These are phyloP conservation scores for Rhinopomastus cyanomelas DNA, from an alignment of 2,113 vertebrate genomes.

Conservation along the genomic window DNA sequence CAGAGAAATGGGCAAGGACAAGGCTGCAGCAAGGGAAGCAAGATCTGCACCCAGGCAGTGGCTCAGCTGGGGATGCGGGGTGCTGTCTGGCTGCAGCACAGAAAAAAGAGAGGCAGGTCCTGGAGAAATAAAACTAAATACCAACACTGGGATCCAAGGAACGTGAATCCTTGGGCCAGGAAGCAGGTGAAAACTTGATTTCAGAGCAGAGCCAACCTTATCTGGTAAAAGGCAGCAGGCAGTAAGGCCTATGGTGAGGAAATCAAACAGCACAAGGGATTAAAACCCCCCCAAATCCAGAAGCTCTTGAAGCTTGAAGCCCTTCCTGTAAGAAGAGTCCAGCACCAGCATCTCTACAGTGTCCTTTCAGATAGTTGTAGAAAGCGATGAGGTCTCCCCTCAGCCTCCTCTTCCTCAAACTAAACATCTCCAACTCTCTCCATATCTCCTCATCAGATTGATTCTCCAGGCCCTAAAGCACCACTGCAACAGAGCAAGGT, in stretches of 20 bases:
- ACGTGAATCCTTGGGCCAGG: background rate
- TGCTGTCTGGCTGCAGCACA: background rate
- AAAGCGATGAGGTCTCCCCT: no score
- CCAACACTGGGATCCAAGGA: background rate
- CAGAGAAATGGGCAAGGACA: background rate
- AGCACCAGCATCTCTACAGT: no score
- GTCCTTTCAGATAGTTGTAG: no score
- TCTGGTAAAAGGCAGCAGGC: background rate
- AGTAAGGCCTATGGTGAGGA: background rate
- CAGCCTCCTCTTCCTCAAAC: no score
- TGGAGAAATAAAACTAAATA: background rate
- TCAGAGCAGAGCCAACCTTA: background rate
- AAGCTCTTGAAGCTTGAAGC: no score
- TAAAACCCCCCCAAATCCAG: background rate
- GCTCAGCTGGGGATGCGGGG: background rate
- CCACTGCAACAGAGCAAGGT: background rate
- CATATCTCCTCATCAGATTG: no score
- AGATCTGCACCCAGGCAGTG: background rate
- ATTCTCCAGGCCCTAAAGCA: no score
- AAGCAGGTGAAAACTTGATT: background rate
- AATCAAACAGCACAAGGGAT: background rate
- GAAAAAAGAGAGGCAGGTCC: background rate
- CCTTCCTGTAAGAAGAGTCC: no score
- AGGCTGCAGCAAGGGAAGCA: background rate
- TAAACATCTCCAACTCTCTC: no score